Base-by-base conservation (phyloP, 2,888 invertebrate species). In the Drosophila heteroneura region DNA sequence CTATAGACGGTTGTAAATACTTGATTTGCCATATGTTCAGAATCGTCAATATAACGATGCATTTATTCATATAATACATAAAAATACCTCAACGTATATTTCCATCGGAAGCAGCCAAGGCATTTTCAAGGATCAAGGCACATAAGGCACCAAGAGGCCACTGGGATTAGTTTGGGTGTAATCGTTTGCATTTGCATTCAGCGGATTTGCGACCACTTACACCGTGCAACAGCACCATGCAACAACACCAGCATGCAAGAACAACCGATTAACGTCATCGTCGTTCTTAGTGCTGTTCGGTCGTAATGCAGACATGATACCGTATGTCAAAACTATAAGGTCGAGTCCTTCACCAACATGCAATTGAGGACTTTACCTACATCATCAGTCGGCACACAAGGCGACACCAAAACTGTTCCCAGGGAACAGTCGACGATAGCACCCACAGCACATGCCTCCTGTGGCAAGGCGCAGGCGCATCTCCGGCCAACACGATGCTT, bases 351-450 rank as follows among this genome's bases (percentile, higher is more conserved):
- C 89, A 70, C 61, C 74, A 72, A 72, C 61, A 79, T 84, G 76
- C 70, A 85, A 79, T 79, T 87, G 79, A 87, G 87, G 86, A 84
- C 89, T 82, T 89, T 83, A 73, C 83, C 87, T 84, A 84, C 89
- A 89, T 82, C 89, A 83, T 74, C 89, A 61, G 54, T 66, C 52
- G 30, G 56, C 47, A 32, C 41, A 52, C 79, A 75, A 63, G 70
- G 70, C 76, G 56, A 69, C 54, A 59, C 52, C 58, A 0, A 68
- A 67, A 56, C 66, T 58, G 70, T 66, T 62, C 79, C 62, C 79
- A 67, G 79, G 41, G 70, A 28, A 69, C 70, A 74, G 61, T 60
- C 22, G 37, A 30, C 22, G 32, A 10, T 30, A 26, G 5, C 53
- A n/a, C 47, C 14, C 10, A 37, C 22, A 51, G 37, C 26, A 69